phyloP scores from a whole-genome alignment of 2,113 vertebrate genomes.

The Synchiropus splendidus region DNA sequence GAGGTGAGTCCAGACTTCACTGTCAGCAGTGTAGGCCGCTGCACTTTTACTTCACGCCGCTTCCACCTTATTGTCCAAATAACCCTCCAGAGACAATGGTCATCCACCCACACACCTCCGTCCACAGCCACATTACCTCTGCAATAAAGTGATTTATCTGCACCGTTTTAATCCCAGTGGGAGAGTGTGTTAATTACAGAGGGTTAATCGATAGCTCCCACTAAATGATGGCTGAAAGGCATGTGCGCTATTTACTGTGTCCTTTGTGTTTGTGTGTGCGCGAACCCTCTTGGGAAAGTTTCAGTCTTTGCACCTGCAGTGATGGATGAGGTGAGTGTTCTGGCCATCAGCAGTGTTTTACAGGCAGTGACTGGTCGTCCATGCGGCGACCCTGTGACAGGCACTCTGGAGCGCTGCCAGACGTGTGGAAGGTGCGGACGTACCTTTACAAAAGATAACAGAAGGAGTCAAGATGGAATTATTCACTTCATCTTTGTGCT shows the following conservation, averaged over 20 bases:
- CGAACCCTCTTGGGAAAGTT: conserved; percentile 19
- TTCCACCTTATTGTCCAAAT: conserved; percentile 32
- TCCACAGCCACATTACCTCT: background rate
- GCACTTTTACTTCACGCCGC: too few relatives aligned
- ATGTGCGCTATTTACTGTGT: conserved; percentile 3
- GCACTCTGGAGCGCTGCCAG: conserved; percentile 40
- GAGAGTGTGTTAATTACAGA: conserved; percentile 56
- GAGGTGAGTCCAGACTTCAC: too few relatives aligned
- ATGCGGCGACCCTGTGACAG: conserved; percentile 33
- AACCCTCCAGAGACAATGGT: conserved; percentile 11
- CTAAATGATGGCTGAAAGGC: conserved; percentile 30
- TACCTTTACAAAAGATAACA: conserved; percentile 16
- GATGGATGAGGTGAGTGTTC: conserved; percentile 53
- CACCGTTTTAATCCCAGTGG: conserved; percentile 34
- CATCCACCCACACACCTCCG: conserved; percentile 1
- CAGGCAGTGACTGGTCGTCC: conserved; percentile 35
- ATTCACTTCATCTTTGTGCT: background rate
- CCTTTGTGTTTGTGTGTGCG: background rate
- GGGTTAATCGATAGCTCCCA: conserved; percentile 48
- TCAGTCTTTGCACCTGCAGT: conserved; percentile 36
- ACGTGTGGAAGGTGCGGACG: conserved; percentile 15
- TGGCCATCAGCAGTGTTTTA: conserved; percentile 50
- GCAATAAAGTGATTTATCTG: conserved; percentile 37
- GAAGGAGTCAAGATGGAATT: conserved; percentile 15
- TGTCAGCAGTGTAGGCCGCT: too few relatives aligned